Evolutionary conservation across 1,140 invertebrate species (phyloP).

Genomic region (Drosophila arizonae): DNA sequence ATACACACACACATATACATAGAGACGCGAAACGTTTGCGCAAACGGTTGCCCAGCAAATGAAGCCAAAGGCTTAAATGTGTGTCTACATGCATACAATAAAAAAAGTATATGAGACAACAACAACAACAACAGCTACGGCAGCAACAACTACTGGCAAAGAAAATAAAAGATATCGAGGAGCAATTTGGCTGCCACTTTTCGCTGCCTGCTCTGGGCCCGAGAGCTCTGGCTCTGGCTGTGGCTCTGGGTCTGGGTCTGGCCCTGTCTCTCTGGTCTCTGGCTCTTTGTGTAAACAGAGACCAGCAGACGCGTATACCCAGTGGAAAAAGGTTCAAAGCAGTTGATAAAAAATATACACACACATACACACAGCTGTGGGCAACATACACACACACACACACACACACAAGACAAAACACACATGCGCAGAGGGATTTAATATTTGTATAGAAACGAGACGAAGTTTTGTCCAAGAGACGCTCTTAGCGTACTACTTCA

Average conservation of each 20-base stretch:
- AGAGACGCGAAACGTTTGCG: conserved; percentile 56
- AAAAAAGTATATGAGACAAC: conserved; percentile 51
- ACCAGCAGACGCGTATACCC: conserved; percentile 39
- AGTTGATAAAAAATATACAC: conserved; percentile 72
- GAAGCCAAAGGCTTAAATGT: conserved; percentile 75
- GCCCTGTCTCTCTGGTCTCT: background rate
- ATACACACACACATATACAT: conserved; percentile 29
- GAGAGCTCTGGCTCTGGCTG: conserved; percentile 21
- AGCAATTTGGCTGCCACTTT: conserved; percentile 79
- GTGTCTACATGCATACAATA: conserved; percentile 30
- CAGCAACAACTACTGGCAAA: conserved; percentile 50
- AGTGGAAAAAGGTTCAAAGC: conserved; percentile 65
- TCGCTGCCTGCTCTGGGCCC: conserved; percentile 29
- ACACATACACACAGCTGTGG: conserved; percentile 20
- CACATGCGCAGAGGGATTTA: conserved; percentile 65
- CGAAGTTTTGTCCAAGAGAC: conserved; percentile 64
- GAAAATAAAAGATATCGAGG: conserved; percentile 80
- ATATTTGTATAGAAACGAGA: conserved; percentile 70
- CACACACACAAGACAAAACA: conserved; percentile 33
- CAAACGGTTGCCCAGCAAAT: conserved; percentile 71
- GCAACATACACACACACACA: conserved; percentile 1
- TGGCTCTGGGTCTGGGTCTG: conserved; percentile 23
- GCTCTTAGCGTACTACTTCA: conserved; percentile 55
- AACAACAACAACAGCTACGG: no score
- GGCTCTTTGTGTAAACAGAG: conserved; percentile 67